Conservation (phyloP, 2,797 vertebrate genomes). For the Arctocebus calabarensis region DNA sequence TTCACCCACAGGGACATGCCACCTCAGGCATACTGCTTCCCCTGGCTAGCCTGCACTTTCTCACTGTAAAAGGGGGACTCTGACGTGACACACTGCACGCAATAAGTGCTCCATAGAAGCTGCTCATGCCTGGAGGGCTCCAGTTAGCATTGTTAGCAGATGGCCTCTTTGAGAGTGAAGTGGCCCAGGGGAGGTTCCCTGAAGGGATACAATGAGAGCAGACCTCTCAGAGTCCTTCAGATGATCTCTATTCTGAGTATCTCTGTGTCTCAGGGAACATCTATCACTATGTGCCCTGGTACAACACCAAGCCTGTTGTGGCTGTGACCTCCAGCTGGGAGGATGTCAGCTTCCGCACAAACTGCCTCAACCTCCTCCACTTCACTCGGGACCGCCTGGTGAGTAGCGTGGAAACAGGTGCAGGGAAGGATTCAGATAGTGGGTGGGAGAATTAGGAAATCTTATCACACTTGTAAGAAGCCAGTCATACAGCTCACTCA, state of each 20-base stretch:
- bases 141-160: not conserved
- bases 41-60: not conserved
- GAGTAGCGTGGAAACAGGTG: constrained; percentile 29
- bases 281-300: constrained; percentile 88
- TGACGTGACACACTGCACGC: not conserved
- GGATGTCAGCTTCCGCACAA: constrained; percentile 79
- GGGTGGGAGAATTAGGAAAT: not conserved
- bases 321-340: constrained; percentile 87
- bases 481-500: not conserved
- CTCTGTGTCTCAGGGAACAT: constrained; percentile 79
- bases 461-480: not conserved
- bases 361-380: constrained; percentile 83
- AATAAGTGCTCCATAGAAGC: too few species aligned
- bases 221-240: not conserved
- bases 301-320: constrained; percentile 85
- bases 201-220: not conserved
- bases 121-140: rapidly evolving
- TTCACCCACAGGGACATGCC: not conserved
- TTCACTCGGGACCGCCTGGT: constrained; percentile 81
- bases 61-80: not conserved
- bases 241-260: rapidly evolving
- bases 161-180: not conserved
- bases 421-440: not conserved
- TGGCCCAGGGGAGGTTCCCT: not conserved
- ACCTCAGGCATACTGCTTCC: not conserved